Base-by-base conservation (phyloP, 2,888 invertebrate genomes). In the Oligia latruncula region DNA sequence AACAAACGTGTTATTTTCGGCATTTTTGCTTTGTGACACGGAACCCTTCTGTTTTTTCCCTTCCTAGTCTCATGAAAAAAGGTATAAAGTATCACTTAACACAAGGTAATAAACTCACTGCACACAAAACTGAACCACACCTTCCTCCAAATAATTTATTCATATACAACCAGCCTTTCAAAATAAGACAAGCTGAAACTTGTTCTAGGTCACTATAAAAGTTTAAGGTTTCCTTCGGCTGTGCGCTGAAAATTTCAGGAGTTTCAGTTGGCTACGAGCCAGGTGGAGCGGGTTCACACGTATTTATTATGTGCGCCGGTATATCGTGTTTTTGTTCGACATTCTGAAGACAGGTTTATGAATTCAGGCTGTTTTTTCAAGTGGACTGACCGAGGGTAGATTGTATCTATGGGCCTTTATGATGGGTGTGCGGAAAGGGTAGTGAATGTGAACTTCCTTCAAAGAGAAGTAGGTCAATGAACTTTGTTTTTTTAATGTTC, bases 221-320 rank as follows among this genome's bases (percentile, higher is more conserved):
- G 88, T 93, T 91, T 90, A 84, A 91, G 86, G 78, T 85, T 86
- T 87, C 86, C 88, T 87, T 84, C 81, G 80, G 74, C 83, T 82
- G 78, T 77, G 64, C 81, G 87, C 88, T 93, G 90, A 92, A 93
- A 93, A 87, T 93, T 93, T 92, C 89, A 93, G 90, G 89, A 92
- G 90, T 87, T 88, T 84, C 83, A 90, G 88, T 90, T 93, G 94
- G 93, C 93, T 74, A 6, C 1, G 17, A 58, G 93, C 94, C 93
- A 93, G 82, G 80, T 84, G 77, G 74, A 80, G 70, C 80, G 77
- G 66, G 73, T 86, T 84, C 80, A 82, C 80, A 80, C 77, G 62
- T 84, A 80, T 88, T 83, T 89, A 84, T 90, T 87, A 85, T 86
- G 81, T 85, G 84, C 74, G 78, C 82, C 70, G 80, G 76, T 79